These are phyloP conservation scores for Gymnodraco acuticeps DNA, from an alignment of 2,797 vertebrate species.

Conservation along the genomic window DNA sequence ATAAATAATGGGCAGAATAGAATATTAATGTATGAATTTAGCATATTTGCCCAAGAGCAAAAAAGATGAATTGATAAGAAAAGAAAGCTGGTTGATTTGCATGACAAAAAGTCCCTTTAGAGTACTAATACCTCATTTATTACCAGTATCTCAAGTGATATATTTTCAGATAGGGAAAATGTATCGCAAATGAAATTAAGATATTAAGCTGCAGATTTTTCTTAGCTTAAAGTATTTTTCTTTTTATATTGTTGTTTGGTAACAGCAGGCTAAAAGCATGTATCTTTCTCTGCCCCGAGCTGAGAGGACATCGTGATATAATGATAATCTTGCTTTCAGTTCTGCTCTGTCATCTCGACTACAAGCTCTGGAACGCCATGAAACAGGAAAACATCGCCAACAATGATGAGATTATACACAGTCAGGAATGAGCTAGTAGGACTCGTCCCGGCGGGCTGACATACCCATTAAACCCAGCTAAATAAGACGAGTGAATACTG, in stretches of 20 bases:
- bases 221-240: constrained; percentile 43
- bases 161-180: constrained; percentile 65
- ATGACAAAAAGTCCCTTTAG: constrained; percentile 73
- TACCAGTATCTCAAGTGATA: constrained; percentile 58
- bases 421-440: constrained; percentile 46
- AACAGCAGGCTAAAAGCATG: constrained; percentile 27
- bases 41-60: constrained; percentile 79
- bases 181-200: constrained; percentile 50
- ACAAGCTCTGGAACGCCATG: constrained; percentile 41
- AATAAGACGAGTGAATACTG: constrained; percentile 53
- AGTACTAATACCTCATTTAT: constrained; percentile 61
- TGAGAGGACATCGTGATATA: constrained; percentile 55
- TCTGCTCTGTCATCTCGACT: constrained; percentile 60
- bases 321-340: constrained; percentile 61
- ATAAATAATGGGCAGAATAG: constrained; percentile 62
- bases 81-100: constrained; percentile 72
- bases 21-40: constrained; percentile 76
- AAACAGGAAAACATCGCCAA: constrained; percentile 56
- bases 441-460: constrained; percentile 49
- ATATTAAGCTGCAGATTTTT: constrained; percentile 37
- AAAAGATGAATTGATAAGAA: constrained; percentile 75
- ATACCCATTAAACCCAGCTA: constrained; percentile 39
- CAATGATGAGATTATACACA: constrained; percentile 64
- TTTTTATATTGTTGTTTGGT: constrained; percentile 35
- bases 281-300: constrained; percentile 30